Conservation (phyloP, 2,888 invertebrate genomes). For the Sicus ferrugineus region DNA sequence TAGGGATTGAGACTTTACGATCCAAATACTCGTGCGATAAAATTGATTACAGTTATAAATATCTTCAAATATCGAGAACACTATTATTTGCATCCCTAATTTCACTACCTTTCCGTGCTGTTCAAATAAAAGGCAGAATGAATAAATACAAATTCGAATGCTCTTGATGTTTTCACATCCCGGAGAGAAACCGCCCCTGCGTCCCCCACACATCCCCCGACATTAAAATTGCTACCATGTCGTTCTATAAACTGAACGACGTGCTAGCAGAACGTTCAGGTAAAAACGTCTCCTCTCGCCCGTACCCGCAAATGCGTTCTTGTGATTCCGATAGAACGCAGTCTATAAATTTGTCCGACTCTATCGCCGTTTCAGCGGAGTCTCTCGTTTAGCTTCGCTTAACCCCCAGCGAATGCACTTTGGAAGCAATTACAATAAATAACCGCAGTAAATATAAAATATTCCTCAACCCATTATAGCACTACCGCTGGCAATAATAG, state of each 20-base stretch:
- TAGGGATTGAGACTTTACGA: no score
- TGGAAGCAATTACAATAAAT: conserved; percentile 34
- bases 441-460: conserved; percentile 31
- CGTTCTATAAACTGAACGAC: not conserved
- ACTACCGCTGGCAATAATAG: not conserved
- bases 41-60: no score
- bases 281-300: not conserved
- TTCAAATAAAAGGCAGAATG: no score
- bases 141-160: no score
- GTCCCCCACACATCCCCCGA: no score
- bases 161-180: no score
- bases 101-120: no score
- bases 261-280: not conserved
- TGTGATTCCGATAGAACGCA: not conserved
- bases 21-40: no score
- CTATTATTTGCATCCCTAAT: no score
- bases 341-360: conserved; percentile 4
- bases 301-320: not conserved
- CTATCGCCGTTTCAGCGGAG: not conserved
- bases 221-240: not conserved
- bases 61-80: no score
- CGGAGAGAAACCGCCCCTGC: no score
- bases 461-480: conserved; percentile 28
- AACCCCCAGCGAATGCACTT: conserved; percentile 22
- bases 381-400: conserved; percentile 11